A percentile compares a stretch with the other conserved stretches of the same genome.
These are phyloP conservation scores for Taphrorychus bicolor DNA, from an alignment of 2,888 invertebrate species.

Conservation along the genomic window DNA sequence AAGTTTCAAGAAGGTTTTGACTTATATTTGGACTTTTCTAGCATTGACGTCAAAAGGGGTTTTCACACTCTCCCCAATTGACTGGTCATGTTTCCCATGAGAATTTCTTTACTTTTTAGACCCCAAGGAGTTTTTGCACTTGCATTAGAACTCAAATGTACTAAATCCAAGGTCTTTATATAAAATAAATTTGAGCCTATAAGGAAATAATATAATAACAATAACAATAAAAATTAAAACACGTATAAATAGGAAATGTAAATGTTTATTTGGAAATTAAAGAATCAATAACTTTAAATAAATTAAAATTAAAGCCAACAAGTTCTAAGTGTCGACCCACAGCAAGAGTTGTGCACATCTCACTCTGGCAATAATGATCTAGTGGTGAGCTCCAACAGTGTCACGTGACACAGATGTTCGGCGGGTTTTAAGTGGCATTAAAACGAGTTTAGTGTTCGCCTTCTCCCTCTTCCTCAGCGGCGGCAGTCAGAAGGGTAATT, in stretches of 20 bases:
- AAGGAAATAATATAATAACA: background rate
- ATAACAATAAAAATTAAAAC: conserved; percentile 10
- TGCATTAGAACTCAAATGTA: too few relatives aligned
- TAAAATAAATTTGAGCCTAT: too few relatives aligned
- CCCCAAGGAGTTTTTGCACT: too few relatives aligned
- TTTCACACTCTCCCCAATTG: too few relatives aligned
- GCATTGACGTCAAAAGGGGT: too few relatives aligned
- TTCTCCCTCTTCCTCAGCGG: conserved; percentile 79
- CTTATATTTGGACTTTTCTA: too few relatives aligned
- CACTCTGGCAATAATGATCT: background rate
- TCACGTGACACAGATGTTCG: conserved; percentile 28
- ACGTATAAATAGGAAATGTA: conserved; percentile 29
- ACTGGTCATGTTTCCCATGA: too few relatives aligned
- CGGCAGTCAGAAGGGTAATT: conserved; percentile 87
- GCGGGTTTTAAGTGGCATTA: conserved; percentile 39
- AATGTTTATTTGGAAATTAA: conserved; percentile 28
- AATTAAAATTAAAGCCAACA: conserved; percentile 7
- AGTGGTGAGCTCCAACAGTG: conserved; percentile 14
- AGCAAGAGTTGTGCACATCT: conserved; percentile 22
- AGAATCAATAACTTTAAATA: background rate
- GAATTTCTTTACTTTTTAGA: too few relatives aligned
- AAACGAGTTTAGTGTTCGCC: conserved; percentile 58
- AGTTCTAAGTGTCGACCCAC: conserved; percentile 8
- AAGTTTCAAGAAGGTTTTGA: too few relatives aligned
- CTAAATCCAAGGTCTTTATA: too few relatives aligned